These are phyloP conservation scores for Scatophagus argus DNA, from an alignment of 2,113 vertebrate genomes.

Conservation along the genomic window DNA sequence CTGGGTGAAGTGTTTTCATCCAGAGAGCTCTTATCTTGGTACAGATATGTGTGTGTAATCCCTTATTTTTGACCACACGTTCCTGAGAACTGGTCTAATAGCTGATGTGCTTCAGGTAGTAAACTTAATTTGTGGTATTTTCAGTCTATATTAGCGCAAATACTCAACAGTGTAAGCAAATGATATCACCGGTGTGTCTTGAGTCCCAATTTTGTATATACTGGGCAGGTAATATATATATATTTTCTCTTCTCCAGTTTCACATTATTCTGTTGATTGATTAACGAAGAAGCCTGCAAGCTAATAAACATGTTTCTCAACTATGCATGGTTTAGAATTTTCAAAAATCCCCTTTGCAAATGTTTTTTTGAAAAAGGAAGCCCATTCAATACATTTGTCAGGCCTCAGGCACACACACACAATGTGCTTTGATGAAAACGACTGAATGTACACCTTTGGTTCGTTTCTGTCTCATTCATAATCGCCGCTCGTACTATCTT, in stretches of 20 bases:
- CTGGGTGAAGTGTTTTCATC: not conserved
- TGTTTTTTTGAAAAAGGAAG: not conserved
- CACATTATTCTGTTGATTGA: too few relatives aligned
- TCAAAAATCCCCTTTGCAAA: not conserved
- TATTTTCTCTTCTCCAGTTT: too few relatives aligned
- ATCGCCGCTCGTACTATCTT: too few relatives aligned
- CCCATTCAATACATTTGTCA: too few relatives aligned
- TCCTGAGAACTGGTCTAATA: not conserved
- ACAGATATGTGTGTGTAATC: not conserved
- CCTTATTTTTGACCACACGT: not conserved
- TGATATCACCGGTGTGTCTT: not conserved
- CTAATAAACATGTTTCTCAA: not conserved
- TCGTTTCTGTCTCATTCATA: too few relatives aligned
- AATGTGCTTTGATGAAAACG: too few relatives aligned
- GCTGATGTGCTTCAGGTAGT: not conserved
- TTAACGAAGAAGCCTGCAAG: not conserved
- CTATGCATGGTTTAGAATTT: not conserved
- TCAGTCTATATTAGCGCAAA: not conserved
- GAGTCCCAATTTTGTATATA: not conserved
- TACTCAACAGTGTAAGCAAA: not conserved
- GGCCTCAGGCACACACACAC: too few relatives aligned
- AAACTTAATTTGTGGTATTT: not conserved
- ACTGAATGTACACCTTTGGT: too few relatives aligned
- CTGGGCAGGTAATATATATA: too few relatives aligned
- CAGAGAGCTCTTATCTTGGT: not conserved